Evolutionary conservation across 2,888 invertebrate species (phyloP), one percentile per base, ranked within the genome.

Genomic region (Agrotis puta): DNA sequence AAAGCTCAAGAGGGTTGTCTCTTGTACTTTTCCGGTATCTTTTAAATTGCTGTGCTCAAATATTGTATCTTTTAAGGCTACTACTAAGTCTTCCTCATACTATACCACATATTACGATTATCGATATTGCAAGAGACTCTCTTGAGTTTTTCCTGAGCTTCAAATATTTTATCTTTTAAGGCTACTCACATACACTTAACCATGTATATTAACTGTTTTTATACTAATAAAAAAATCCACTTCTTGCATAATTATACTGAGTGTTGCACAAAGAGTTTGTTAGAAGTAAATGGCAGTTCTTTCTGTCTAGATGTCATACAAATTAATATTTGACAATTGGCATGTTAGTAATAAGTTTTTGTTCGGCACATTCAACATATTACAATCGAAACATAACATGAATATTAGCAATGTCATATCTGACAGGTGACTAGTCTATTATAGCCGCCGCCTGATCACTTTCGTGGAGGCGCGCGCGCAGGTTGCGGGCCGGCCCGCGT

Each of bases 401-500:
- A 51, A 59, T 18, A 68, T 74, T 20, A 69, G 48, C 47, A 61
- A 54, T 74, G 88, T 64, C 87, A 80, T 83, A 77, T 90, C 89
- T 90, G 87, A 75, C 72, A 79, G 75, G 79, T 83, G 85, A 64
- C 67, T 86, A 83, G 79, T 92, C 88, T 90, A 77, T 84, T 81
- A 76, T 61, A 74, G 70, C 90, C 50, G 53, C 71, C 62, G 82
- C 68, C 77, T 81, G 81, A 84, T 83, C 74, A 81, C 75, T 85
- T 89, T 91, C 88, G 86, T 87, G 88, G 88, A 59, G 82, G 82
- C 87, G 87, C 86, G 82, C 83, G 88, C 88, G 88, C 90, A 88
- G 87, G 89, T 88, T 87, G 81, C 82, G 82, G 63, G 74, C 78
- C 66, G 68, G 54, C 61, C 45, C 54, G 80, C 64, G 67, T 78